These are phyloP conservation scores for Amaurobius ferox DNA, from an alignment of 2,888 invertebrate species.

Conservation along the genomic window DNA sequence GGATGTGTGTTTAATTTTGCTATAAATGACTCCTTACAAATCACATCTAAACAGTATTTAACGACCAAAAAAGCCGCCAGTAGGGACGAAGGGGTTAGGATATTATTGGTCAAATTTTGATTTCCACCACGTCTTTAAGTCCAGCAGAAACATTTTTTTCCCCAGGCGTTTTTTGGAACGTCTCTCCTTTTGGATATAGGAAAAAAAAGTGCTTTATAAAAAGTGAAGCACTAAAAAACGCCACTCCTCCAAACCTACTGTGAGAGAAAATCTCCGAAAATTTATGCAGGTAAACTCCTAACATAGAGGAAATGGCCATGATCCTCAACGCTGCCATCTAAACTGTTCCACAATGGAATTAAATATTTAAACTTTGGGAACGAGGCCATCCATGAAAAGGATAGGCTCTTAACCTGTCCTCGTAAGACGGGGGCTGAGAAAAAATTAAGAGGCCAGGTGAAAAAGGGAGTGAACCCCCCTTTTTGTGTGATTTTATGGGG, in stretches of 20 bases:
- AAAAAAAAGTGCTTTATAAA: not conserved
- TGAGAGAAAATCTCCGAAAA: not conserved
- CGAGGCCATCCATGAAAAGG: not conserved
- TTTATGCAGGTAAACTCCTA: conserved; percentile 10
- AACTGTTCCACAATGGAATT: not conserved
- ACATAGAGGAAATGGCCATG: not conserved
- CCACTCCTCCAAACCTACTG: not conserved
- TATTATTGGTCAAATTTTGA: no score
- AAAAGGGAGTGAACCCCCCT: conserved; percentile 12
- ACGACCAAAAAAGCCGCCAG: no score
- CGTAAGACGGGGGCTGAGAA: not conserved
- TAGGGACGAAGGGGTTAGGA: no score
- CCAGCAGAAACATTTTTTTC: not conserved
- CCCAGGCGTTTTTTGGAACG: not conserved
- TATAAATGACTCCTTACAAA: no score
- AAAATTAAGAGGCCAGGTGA: conserved; percentile 14
- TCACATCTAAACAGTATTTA: no score
- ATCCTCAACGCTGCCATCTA: not conserved
- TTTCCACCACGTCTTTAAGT: no score
- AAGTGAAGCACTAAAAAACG: not conserved
- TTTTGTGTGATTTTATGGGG: conserved; percentile 4
- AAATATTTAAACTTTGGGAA: conserved; percentile 18
- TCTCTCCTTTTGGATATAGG: not conserved
- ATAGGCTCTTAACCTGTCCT: conserved; percentile 7
- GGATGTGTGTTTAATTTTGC: no score